Base-by-base conservation (phyloP, 2,888 invertebrate species). In the Malthinus flaveolus region DNA sequence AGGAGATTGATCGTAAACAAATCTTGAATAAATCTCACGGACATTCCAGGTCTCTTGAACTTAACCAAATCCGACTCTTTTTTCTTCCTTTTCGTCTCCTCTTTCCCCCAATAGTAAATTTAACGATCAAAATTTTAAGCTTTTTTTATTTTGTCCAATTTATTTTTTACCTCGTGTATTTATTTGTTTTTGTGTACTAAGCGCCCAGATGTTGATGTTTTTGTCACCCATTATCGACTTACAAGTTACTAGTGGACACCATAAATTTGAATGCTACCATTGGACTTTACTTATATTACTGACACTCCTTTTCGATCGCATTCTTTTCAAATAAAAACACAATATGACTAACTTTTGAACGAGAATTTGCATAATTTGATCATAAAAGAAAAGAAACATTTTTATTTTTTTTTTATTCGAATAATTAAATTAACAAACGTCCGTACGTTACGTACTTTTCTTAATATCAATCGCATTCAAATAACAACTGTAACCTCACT, bases 231-330 rank as follows among this genome's bases (percentile, higher is more conserved):
- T 75, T 76, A 75, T 76, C 76, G 67, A 64, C 71, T 73, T 74
- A 76, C 76, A 75, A 73, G 74, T 69, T 23, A 73, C 72, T 66
- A 65, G 67, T 68, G 69, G 67, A 68, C 69, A 70, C 73, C 73
- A 73, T 76, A 76, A 76, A 76, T 76, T 68, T 65, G 64, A 61
- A 64, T 61, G 74, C 74, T 75, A 76, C 75, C 73, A 73, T 72
- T 72, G 67, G 67, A 67, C 68, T 69, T 70, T 51, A 47, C 49
- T 56, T 50, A 50, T 50, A n/a, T 23, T 23, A 5, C 68, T 67
- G 71, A 70, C 72, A 73, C 73, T 71, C 73, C 72, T 71, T 72
- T 66, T 47, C 48, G 47, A 66, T 58, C 49, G 42, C 54, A 55
- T 55, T 55, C 54, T 55, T 55, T 42, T 34, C 39, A 42, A 42